These are phyloP conservation scores for Leptatherina wallacei DNA, from an alignment of 2,797 vertebrate species.

Conservation along the genomic window DNA sequence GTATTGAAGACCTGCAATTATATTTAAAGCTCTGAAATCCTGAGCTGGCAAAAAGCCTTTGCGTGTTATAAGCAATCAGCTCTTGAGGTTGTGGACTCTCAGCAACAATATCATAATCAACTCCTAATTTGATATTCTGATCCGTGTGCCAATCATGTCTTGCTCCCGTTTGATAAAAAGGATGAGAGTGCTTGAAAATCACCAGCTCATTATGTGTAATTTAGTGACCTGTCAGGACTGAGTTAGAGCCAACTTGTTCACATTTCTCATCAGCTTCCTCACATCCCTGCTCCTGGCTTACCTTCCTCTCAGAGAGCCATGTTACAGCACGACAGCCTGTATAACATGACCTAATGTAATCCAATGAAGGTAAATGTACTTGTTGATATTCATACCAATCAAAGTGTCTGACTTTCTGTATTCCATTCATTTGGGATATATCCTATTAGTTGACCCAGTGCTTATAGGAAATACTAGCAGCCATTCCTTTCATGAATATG, in stretches of 20 bases:
- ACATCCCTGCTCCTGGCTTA: slow-evolving; percentile 21
- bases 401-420: background rate
- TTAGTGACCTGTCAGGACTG: slow-evolving; percentile 58
- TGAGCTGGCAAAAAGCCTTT: background rate
- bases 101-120: background rate
- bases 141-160: slow-evolving; percentile 5
- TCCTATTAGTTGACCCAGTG: background rate
- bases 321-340: background rate
- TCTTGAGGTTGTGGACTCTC: background rate
- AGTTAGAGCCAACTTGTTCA: slow-evolving; percentile 20
- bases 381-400: slow-evolving; percentile 3
- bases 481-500: background rate
- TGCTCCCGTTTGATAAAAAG: slow-evolving; percentile 4
- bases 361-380: background rate
- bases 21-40: background rate
- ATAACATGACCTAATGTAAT: background rate
- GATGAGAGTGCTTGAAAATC: slow-evolving; percentile 36
- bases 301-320: slow-evolving; percentile 14
- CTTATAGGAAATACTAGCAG: background rate
- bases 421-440: background rate
- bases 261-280: slow-evolving; percentile 45
- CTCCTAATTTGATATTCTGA: slow-evolving; percentile 9
- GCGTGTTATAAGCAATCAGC: background rate
- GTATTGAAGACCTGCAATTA: background rate
- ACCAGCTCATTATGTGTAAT: slow-evolving; percentile 49